Percentiles rank a stretch among this genome's conserved stretches.
phyloP scores from a whole-genome alignment of 2,113 vertebrate species.

The Forbesichthys agassizii region DNA sequence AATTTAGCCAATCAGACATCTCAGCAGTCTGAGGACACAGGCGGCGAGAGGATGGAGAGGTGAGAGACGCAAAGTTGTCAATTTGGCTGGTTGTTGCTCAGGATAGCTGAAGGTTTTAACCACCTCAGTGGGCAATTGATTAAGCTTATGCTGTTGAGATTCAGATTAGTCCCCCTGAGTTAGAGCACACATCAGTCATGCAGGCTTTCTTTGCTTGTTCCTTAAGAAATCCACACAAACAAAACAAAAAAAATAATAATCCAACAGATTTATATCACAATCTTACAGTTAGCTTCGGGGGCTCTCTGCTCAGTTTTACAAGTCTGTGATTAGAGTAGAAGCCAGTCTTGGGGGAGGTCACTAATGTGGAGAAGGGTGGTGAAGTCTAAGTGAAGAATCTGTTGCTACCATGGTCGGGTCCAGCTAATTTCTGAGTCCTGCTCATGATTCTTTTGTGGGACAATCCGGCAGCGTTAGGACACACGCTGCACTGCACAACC shows the following conservation, averaged over 20 bases:
- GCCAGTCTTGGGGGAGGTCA: constrained; percentile 23
- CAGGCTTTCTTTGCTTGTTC: constrained; percentile 52
- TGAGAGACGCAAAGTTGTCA: constrained; percentile 32
- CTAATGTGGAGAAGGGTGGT: constrained; percentile 49
- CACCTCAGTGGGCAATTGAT: constrained; percentile 29
- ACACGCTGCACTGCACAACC: constrained; percentile 3
- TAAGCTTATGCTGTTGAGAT: constrained; percentile 63
- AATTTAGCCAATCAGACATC: constrained; percentile 32
- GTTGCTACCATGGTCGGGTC: constrained; percentile 32
- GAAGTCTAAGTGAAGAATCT: constrained; percentile 41
- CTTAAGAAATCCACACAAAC: constrained; percentile 62
- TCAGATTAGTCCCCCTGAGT: constrained; percentile 76
- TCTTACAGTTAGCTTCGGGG: constrained; percentile 74
- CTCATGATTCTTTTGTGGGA: constrained; percentile 43
- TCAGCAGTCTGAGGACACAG: constrained; percentile 46
- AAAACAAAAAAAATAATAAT: constrained; percentile 40
- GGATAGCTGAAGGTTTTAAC: constrained; percentile 40
- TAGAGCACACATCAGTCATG: constrained; percentile 65
- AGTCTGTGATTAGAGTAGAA: constrained; percentile 38
- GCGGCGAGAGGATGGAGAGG: constrained; percentile 39
- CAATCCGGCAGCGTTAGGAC: too few species aligned
- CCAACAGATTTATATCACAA: constrained; percentile 56
- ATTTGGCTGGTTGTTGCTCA: constrained; percentile 55
- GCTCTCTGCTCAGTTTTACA: constrained; percentile 46
- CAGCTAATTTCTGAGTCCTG: constrained; percentile 58